These are phyloP conservation scores for Tachina grossa DNA, from an alignment of 2,888 invertebrate species.

Conservation along the genomic window DNA sequence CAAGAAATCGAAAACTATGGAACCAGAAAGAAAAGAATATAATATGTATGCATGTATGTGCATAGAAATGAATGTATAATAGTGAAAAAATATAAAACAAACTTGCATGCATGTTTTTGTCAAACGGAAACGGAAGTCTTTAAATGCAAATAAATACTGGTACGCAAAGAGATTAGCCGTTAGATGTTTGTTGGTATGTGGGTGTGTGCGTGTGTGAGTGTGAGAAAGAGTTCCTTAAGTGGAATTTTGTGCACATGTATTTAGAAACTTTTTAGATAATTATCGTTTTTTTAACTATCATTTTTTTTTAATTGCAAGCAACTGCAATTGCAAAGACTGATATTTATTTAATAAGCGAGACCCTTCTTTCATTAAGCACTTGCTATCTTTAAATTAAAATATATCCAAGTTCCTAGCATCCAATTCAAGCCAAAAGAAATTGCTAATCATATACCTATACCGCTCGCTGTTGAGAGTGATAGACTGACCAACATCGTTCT, in stretches of 20 bases:
- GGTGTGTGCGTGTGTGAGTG: background rate
- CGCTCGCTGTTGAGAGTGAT: too few species aligned
- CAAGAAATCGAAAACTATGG: background rate
- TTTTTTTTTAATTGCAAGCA: too few species aligned
- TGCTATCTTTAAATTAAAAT: too few species aligned
- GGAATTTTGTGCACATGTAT: too few species aligned
- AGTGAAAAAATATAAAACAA: constrained; percentile 41
- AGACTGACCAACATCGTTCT: too few species aligned
- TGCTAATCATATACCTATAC: too few species aligned
- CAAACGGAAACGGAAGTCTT: constrained; percentile 68
- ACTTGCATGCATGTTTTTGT: constrained; percentile 66
- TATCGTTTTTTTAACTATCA: background rate
- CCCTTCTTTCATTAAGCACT: too few species aligned
- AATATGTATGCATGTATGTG: background rate
- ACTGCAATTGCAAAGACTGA: background rate
- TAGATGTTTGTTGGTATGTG: background rate
- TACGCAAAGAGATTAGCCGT: background rate
- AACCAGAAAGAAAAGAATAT: constrained; percentile 11
- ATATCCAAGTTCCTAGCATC: too few species aligned
- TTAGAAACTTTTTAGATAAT: constrained; percentile 31
- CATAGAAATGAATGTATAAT: background rate
- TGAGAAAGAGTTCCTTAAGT: too few species aligned
- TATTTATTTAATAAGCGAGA: background rate
- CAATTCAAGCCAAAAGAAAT: too few species aligned
- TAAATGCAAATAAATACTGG: constrained; percentile 34